phyloP scores from a whole-genome alignment of 1,140 invertebrate species.

The Lutraria rhynchaena region DNA sequence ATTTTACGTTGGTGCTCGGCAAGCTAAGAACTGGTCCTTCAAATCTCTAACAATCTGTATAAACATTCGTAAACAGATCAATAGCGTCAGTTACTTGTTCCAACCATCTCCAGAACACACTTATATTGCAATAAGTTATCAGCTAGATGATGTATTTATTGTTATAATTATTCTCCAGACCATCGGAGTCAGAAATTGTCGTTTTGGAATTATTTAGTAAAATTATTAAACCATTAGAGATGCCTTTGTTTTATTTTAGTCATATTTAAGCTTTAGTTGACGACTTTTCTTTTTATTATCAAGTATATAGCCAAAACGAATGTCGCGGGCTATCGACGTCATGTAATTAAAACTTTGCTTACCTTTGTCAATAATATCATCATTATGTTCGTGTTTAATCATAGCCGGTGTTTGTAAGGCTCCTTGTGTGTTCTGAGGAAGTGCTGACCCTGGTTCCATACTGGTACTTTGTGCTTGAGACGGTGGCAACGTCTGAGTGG shows the following conservation, averaged over 20 bases:
- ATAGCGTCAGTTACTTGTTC: neutral
- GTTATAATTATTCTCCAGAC: too few species aligned
- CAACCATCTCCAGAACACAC: conserved; percentile 15
- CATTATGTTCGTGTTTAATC: conserved; percentile 16
- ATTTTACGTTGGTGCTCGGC: conserved; percentile 22
- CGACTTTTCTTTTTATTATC: too few species aligned
- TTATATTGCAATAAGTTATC: too few species aligned
- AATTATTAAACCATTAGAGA: too few species aligned
- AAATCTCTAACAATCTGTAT: conserved; percentile 35
- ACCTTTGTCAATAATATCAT: conserved; percentile 49
- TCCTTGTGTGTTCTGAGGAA: conserved; percentile 6
- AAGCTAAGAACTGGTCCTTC: conserved; percentile 23
- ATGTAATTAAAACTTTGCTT: neutral
- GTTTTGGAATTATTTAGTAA: too few species aligned
- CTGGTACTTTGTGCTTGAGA: neutral
- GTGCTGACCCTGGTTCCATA: conserved; percentile 34
- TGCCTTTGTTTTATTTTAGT: too few species aligned
- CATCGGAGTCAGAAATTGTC: too few species aligned
- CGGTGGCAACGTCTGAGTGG: conserved; percentile 7
- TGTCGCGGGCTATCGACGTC: too few species aligned
- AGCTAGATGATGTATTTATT: too few species aligned
- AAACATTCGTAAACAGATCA: conserved; percentile 43
- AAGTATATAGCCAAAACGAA: too few species aligned
- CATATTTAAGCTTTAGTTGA: too few species aligned
- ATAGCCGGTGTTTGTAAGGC: conserved; percentile 6